Evolutionary conservation across 1,140 invertebrate genomes (phyloP), one percentile per base, ranked within the genome.

Genomic region (Danaus melanippus): DNA sequence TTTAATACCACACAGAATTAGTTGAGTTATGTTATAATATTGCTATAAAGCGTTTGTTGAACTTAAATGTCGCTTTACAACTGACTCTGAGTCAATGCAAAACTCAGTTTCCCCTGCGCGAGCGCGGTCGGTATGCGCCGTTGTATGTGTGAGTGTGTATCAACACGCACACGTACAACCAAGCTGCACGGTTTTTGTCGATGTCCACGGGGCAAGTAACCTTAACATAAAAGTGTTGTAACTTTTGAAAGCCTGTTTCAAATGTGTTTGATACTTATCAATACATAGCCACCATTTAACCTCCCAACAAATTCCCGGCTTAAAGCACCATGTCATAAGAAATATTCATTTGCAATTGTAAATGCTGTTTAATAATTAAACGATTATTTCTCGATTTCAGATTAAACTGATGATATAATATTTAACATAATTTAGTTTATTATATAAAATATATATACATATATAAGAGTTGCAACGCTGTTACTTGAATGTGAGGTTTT

Each of bases 181-280:
- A 77, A 72, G 74, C 77, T 82, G 78, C 79, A 84, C 76, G 80
- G 83, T 86, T 86, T 86, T 86, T 86, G 83, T 86, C 72, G 78
- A 86, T 86, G 80, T 84, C 83, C 83, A 84, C 80, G 71, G 83
- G 83, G 83, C 83, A 86, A 83, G 71, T 84, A 84, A 78, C 77
- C 73, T 72, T 53, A 77, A 59, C 53, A 42, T 58, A 9, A 42
- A 54, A 69, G 60, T 8, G 53, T 74, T 80, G 75, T 69, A 84
- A 50, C 76, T 80, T 51, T 62, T 10, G 42, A 48, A 41, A 45
- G 7, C n/a, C 42, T 6, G 10, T 42, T 17, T 47, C 3, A 44
- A 47, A 53, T 21, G 9, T 58, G 43, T 43, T 10, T 12, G n/a
- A 52, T 51, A 42, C 21, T 32, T 32, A 32, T 32, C 21, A 32